A percentile compares a stretch with the other conserved stretches of the same genome.
These are phyloP conservation scores for Mamestra brassicae DNA, from an alignment of 2,888 invertebrate species.

Conservation along the genomic window DNA sequence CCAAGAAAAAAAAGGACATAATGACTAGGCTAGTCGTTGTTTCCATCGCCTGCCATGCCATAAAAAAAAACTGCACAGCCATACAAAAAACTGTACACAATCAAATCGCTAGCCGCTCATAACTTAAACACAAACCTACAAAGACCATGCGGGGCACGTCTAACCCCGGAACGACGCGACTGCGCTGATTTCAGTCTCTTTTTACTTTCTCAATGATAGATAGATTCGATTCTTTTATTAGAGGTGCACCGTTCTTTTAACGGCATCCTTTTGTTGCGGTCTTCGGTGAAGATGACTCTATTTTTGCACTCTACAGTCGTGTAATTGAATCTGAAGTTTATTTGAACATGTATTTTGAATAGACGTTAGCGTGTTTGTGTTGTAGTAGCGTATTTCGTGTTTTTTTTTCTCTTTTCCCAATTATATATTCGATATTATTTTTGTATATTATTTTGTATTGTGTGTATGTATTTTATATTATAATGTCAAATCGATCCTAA, in stretches of 20 bases:
- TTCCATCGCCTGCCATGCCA: neutral
- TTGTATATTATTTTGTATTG: no score
- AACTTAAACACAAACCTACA: constrained; percentile 57
- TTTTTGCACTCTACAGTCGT: constrained; percentile 65
- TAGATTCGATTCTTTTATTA: constrained; percentile 86
- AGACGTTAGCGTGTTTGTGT: neutral
- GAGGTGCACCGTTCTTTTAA: constrained; percentile 75
- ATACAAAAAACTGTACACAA: neutral
- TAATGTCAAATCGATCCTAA: no score
- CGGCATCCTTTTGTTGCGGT: constrained; percentile 77
- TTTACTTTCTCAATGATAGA: constrained; percentile 83
- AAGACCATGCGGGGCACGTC: constrained; percentile 85
- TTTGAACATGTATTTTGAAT: constrained; percentile 43
- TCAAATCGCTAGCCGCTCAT: constrained; percentile 50
- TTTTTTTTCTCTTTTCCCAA: no score
- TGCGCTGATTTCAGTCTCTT: constrained; percentile 85
- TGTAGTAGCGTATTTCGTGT: neutral
- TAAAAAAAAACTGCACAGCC: no score
- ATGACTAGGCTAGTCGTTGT: no score
- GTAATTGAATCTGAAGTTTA: constrained; percentile 70
- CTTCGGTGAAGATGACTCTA: constrained; percentile 49
- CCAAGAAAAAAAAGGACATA: no score
- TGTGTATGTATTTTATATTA: no score
- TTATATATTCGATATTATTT: no score
- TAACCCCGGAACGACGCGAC: constrained; percentile 78